Base-by-base conservation (phyloP, 2,888 invertebrate genomes). In the Tachina fera region DNA sequence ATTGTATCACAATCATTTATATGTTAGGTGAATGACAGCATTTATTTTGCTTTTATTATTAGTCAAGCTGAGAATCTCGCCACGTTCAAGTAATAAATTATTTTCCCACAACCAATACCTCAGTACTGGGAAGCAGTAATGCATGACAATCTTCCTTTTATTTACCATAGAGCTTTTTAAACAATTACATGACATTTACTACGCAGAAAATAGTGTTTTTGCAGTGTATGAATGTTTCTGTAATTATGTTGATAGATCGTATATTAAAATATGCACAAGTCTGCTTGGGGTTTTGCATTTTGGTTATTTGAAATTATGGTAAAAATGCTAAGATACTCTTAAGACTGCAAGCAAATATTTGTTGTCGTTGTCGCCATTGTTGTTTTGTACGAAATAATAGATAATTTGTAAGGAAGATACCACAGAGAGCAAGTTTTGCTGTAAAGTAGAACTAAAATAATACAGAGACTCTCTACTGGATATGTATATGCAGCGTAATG, bases 131-230 rank as follows among this genome's bases (percentile, higher is more conserved):
- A 16, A 31, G 58, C 41, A 65, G 51, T 45, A 53, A 22, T 41
- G 47, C 68, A 43, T 65, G 31, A 43, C n/a, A 63, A 39, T 76
- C 22, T 53, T 16, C 49, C 45, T 13, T 45, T 70, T 70, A 14
- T 41, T n/a, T 67, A 3, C 58, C 70, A 74, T 63, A 22, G 77
- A 70, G 82, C 70, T 82, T 82, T 82, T 75, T 82, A 79, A 86
- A 86, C 86, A 86, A 86, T 86, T 86, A 86, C 75, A 83, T 79
- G 79, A 83, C 75, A 83, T 86, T 86, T 85, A 68, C 65, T 72
- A 58, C 81, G 80, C 77, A 77, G 68, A 31, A 49, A 60, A 16
- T 8, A 51, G 22, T 68, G 60, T 71, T 63, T 76, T 16, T 63
- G 65, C 22, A 70, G 51, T 51, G 47, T 74, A 49, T 74, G 16